These are phyloP conservation scores for Perca schrenkii DNA, from an alignment of 2,113 vertebrate genomes.

Conservation along the genomic window DNA sequence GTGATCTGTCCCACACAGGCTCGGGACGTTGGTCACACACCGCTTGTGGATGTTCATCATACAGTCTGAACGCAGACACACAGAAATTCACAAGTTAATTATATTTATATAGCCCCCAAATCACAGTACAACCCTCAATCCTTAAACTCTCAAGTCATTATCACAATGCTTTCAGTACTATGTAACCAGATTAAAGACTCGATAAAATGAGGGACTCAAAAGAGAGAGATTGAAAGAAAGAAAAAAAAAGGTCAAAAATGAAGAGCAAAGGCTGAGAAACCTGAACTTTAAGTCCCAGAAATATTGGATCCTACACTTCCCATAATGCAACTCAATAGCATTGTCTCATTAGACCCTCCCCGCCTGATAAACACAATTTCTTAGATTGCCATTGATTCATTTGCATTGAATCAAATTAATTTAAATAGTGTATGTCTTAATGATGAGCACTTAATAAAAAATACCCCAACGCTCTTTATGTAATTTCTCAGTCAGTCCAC, in stretches of 20 bases:
- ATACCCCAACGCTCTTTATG: not conserved
- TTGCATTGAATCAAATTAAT: not conserved
- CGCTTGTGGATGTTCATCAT: slow-evolving; percentile 99
- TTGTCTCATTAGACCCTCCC: not conserved
- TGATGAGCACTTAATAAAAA: not conserved
- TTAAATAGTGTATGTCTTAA: not conserved
- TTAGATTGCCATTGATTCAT: not conserved
- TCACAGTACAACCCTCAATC: not conserved
- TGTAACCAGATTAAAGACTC: not conserved
- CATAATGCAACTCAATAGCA: not conserved
- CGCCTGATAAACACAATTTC: not conserved
- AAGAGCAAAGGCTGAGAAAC: not conserved
- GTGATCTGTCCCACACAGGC: slow-evolving; percentile 96
- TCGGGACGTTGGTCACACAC: slow-evolving; percentile 97
- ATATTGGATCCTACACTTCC: not conserved
- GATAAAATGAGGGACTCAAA: not conserved
- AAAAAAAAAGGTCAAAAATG: no score
- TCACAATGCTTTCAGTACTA: not conserved
- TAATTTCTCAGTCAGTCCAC: slow-evolving; percentile 48
- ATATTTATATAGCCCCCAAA: not conserved
- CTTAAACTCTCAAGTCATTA: slow-evolving; percentile 1
- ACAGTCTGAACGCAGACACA: slow-evolving; percentile 84
- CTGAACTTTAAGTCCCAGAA: not conserved
- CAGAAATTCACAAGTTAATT: not conserved
- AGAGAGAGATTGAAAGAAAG: not conserved